Percentiles rank a stretch among this genome's conserved stretches.
Evolutionary conservation across 2,113 vertebrate genomes (phyloP).

Genomic region (Cephalopholis sonnerati): DNA sequence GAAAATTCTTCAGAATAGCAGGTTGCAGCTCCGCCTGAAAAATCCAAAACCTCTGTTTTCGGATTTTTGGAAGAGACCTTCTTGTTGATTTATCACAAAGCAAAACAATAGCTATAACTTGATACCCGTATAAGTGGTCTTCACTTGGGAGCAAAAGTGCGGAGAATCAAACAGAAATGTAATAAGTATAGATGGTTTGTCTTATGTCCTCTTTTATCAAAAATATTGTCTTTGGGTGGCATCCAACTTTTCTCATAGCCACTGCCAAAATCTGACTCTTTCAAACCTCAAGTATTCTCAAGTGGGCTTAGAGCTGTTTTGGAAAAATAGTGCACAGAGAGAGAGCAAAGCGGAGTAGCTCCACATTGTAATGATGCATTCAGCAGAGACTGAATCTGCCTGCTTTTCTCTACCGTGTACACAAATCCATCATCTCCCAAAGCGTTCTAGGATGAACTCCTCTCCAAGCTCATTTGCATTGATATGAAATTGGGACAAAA

Average conservation of each 20-base stretch:
- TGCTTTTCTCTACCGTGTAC: conserved; percentile 42
- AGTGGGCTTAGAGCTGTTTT: conserved; percentile 74
- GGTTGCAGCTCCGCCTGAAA: conserved; percentile 32
- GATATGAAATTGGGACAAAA: conserved; percentile 74
- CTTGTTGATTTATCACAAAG: conserved; percentile 57
- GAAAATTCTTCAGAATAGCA: conserved; percentile 51
- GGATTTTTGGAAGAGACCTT: conserved; percentile 38
- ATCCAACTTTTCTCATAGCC: conserved; percentile 69
- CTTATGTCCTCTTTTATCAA: conserved; percentile 68
- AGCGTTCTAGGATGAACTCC: conserved; percentile 60
- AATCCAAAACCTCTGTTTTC: conserved; percentile 34
- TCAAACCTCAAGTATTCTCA: conserved; percentile 78
- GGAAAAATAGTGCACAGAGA: conserved; percentile 64
- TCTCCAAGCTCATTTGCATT: conserved; percentile 71
- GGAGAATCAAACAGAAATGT: conserved; percentile 69
- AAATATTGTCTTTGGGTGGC: conserved; percentile 81
- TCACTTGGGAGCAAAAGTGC: conserved; percentile 56
- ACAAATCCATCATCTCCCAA: conserved; percentile 48
- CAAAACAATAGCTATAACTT: conserved; percentile 58
- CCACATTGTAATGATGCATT: conserved; percentile 56
- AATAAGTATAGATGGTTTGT: conserved; percentile 75
- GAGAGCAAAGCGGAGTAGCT: conserved; percentile 47
- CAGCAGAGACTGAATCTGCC: conserved; percentile 44
- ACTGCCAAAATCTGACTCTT: conserved; percentile 75
- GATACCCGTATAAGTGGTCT: conserved; percentile 51